Percentiles rank a stretch among this genome's conserved stretches.
Conservation (phyloP, 2,888 invertebrate genomes). For the Euclidia mi region DNA sequence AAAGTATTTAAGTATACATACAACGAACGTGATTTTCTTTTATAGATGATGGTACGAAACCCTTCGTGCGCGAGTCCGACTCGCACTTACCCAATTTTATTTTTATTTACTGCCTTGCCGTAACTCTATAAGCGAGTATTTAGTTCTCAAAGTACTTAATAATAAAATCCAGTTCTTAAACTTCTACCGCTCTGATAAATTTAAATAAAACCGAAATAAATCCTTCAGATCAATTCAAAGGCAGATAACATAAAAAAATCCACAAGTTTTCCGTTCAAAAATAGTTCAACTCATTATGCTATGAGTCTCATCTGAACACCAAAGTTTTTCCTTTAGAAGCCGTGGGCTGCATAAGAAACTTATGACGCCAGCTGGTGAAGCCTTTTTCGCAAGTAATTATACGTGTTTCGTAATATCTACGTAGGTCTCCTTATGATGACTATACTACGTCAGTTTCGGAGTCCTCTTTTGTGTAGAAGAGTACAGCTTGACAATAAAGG, state of each 20-base stretch:
- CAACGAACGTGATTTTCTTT: too few species aligned
- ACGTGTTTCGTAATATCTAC: slow-evolving; percentile 73
- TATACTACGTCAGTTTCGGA: slow-evolving; percentile 11
- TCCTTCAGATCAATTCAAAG: slow-evolving; percentile 19
- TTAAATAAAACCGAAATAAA: slow-evolving; percentile 7
- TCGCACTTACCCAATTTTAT: too few species aligned
- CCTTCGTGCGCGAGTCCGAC: too few species aligned
- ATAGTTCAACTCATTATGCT: slow-evolving; percentile 71
- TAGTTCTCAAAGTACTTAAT: background rate
- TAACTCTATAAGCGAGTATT: background rate
- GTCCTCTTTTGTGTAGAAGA: slow-evolving; percentile 4
- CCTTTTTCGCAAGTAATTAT: slow-evolving; percentile 84
- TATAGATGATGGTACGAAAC: too few species aligned
- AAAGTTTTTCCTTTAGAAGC: slow-evolving; percentile 75
- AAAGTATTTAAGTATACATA: too few species aligned
- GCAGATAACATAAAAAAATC: slow-evolving; percentile 32
- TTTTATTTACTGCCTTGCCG: too few species aligned
- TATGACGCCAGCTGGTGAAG: slow-evolving; percentile 70
- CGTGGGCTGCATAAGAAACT: slow-evolving; percentile 74
- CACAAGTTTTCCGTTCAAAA: slow-evolving; percentile 53
- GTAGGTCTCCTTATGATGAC: slow-evolving; percentile 18
- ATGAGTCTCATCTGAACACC: slow-evolving; percentile 68
- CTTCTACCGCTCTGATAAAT: background rate
- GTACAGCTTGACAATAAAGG: background rate
- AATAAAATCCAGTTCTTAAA: background rate